Conservation (phyloP, 2,797 vertebrate species). For the Sylvilagus floridanus region DNA sequence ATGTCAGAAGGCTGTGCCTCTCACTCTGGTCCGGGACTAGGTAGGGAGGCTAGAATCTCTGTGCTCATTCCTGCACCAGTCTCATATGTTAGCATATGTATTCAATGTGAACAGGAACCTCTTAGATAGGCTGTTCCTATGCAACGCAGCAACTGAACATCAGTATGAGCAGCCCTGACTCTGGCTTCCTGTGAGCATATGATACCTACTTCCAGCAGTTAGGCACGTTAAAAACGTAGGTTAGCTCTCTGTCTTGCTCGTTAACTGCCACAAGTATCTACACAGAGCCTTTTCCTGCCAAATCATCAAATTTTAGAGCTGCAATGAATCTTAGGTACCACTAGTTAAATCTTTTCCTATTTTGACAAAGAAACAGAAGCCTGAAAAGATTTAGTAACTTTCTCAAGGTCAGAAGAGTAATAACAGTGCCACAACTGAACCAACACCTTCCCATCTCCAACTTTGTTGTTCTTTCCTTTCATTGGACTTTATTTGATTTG, state of each 20-base stretch:
- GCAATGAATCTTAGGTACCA: not conserved
- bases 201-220: not conserved
- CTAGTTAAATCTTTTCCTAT: not conserved
- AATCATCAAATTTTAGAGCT: conserved; percentile 49
- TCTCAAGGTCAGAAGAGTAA: conserved; percentile 3
- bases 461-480: conserved; percentile 48
- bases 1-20: not conserved
- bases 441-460: not conserved
- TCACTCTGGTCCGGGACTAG: not conserved
- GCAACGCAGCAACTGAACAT: conserved; percentile 7
- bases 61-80: not conserved
- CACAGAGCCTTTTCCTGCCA: not conserved
- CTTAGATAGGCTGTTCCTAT: not conserved
- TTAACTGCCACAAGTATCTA: conserved; percentile 33
- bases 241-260: conserved; percentile 25
- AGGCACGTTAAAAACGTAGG: not conserved
- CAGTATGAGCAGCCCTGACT: not conserved
- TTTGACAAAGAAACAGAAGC: conserved; percentile 44
- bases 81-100: not conserved
- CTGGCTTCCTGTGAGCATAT: not conserved
- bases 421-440: not conserved
- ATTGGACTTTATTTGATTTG: conserved; percentile 35
- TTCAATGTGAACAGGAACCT: not conserved
- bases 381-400: conserved; percentile 14
- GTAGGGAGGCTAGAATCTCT: conserved; percentile 16